Evolutionary conservation across 2,797 vertebrate species (phyloP), one percentile per base, ranked within the genome.

Genomic region (Chrysocyon brachyurus): DNA sequence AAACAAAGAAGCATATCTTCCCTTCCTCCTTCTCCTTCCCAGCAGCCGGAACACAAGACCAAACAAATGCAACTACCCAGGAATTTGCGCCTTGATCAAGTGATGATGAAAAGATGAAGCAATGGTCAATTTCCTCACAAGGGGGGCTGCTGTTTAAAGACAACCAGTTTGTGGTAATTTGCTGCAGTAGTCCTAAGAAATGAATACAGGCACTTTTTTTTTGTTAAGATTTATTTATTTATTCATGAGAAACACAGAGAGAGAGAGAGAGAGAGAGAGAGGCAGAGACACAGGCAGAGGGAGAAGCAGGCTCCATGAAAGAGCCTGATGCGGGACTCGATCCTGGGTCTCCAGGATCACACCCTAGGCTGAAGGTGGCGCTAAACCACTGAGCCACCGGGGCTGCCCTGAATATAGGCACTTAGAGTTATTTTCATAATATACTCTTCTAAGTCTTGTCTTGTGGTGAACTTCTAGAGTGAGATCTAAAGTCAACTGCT

Each of bases 341-440:
- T 46, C 40, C 40, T 46, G 40, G 40, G 40, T 46, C 40, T 46
- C 7, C 40, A 46, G 40, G 40, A 46, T 46, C 40, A 46, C 40
- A 46, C 40, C 40, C 40, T 46, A 8, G 40, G 7, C 40, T 46
- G 40, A 46, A 46, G 40, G 40, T 1, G 40, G 40, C 7, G 7
- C 40, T 46, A 46, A 46, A 46, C 40, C 40, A 46, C 40, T 46
- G 40, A 46, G 6, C 6, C 40, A 46, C 40, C 1, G 40, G 40
- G 40, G 40, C 40, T 46, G 6, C 40, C 40, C 40, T 8, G 40
- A 68, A 90, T 16, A 46, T 2, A 12, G 46, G 82, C 26, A 40
- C 52, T 83, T 52, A 87, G 17, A 93, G 57, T 91, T 93, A 56
- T 91, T 90, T 93, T 78, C 14, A 16, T 87, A 73, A 26, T 14